These are phyloP conservation scores for Tetrapedia diversipes DNA, from an alignment of 2,888 invertebrate genomes.

Conservation along the genomic window DNA sequence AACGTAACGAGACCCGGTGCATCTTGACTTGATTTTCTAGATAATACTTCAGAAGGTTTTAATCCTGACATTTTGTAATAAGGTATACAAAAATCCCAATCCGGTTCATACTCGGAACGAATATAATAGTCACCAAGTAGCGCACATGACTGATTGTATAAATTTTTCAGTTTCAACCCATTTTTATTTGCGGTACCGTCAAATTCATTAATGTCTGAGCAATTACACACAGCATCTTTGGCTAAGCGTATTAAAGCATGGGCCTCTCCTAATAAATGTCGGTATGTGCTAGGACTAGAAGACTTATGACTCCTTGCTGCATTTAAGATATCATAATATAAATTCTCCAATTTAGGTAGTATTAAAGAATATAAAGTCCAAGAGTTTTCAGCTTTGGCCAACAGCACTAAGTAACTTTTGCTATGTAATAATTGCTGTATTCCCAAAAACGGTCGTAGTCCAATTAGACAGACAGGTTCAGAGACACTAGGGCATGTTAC, in stretches of 20 bases:
- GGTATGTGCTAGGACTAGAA: slow-evolving; percentile 87
- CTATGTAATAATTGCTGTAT: slow-evolving; percentile 84
- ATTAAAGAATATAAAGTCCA: slow-evolving; percentile 91
- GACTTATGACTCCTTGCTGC: slow-evolving; percentile 87
- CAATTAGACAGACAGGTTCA: slow-evolving; percentile 87
- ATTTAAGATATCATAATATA: slow-evolving; percentile 89
- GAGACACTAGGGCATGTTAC: slow-evolving; percentile 84
- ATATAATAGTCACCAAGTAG: slow-evolving; percentile 85
- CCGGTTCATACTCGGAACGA: slow-evolving; percentile 81
- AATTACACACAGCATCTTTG: slow-evolving; percentile 73
- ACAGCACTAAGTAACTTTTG: slow-evolving; percentile 84
- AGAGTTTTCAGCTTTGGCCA: slow-evolving; percentile 86
- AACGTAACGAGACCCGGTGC: slow-evolving; percentile 78
- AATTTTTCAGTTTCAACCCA: slow-evolving; percentile 79
- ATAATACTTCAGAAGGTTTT: slow-evolving; percentile 83
- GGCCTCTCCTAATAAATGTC: slow-evolving; percentile 89
- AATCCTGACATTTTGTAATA: slow-evolving; percentile 85
- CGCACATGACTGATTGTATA: slow-evolving; percentile 85
- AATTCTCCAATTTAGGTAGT: slow-evolving; percentile 86
- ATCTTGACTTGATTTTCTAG: slow-evolving; percentile 74
- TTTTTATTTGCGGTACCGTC: slow-evolving; percentile 67
- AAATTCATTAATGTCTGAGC: slow-evolving; percentile 49
- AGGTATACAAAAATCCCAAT: slow-evolving; percentile 83
- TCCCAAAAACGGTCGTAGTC: slow-evolving; percentile 87
- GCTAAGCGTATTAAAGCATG: slow-evolving; percentile 87